These are phyloP conservation scores for Cottus gobio DNA, from an alignment of 2,113 vertebrate genomes.

Conservation along the genomic window DNA sequence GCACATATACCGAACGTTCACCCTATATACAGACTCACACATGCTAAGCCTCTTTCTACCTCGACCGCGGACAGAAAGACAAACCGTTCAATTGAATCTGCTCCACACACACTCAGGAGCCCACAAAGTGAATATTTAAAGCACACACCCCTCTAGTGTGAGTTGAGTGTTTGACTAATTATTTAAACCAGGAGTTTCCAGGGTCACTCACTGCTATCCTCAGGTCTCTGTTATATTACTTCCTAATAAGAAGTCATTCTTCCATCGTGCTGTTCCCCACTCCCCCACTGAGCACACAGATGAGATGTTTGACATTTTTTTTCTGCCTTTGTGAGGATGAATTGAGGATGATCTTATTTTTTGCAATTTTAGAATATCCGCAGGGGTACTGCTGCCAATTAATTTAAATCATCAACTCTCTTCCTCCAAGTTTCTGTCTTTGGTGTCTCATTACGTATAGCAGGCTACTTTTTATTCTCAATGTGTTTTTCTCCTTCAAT, in stretches of 20 bases:
- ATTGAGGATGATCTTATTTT: conserved; percentile 55
- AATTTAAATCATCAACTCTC: conserved; percentile 62
- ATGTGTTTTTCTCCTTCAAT: conserved; percentile 35
- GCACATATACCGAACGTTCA: conserved; percentile 5
- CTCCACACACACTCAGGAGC: conserved; percentile 13
- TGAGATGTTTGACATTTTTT: conserved; percentile 61
- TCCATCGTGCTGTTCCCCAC: conserved; percentile 33
- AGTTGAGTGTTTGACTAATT: conserved; percentile 56
- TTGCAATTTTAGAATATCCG: conserved; percentile 40
- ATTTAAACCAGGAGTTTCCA: conserved; percentile 54
- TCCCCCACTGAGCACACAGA: conserved; percentile 44
- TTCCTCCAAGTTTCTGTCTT: conserved; percentile 39
- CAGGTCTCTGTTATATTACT: conserved; percentile 42
- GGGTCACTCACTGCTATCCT: conserved; percentile 45
- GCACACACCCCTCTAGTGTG: conserved; percentile 14
- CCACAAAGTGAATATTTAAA: conserved; percentile 43
- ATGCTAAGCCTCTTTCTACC: neutral
- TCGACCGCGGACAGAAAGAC: neutral
- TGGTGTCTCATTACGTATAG: conserved; percentile 49
- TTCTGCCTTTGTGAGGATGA: conserved; percentile 46
- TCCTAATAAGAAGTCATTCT: conserved; percentile 57
- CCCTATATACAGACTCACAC: neutral
- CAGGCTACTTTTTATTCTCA: conserved; percentile 31
- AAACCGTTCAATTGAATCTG: conserved; percentile 20
- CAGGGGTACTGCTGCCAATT: conserved; percentile 55